Evolutionary conservation across 2,113 vertebrate species (phyloP).

Genomic region (Picathartes gymnocephalus): DNA sequence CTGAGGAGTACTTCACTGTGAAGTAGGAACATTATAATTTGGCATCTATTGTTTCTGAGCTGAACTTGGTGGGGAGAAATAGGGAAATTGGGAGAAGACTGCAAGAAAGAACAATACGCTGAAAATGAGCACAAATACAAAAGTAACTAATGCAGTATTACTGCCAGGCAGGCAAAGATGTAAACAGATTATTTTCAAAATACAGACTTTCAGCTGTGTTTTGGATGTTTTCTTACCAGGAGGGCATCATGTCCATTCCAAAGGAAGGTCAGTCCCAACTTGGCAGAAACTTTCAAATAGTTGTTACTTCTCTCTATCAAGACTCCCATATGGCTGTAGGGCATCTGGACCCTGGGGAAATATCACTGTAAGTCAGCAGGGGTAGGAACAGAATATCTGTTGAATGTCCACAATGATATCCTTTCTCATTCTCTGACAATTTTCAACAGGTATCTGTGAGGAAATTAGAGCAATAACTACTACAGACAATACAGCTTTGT

Average conservation of each 20-base stretch:
- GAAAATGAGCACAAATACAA: background rate
- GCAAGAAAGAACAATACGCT: background rate
- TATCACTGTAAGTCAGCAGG: background rate
- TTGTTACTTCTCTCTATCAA: slow-evolving; percentile 69
- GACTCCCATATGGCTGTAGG: slow-evolving; percentile 77
- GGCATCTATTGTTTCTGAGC: background rate
- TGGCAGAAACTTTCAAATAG: slow-evolving; percentile 76
- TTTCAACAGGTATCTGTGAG: background rate
- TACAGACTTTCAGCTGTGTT: background rate
- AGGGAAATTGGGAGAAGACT: background rate
- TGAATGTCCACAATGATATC: background rate
- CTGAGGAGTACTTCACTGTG: background rate
- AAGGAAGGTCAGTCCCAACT: slow-evolving; percentile 76
- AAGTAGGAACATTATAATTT: background rate
- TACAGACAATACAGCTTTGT: background rate
- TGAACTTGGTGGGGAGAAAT: background rate
- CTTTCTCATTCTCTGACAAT: background rate
- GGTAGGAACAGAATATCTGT: background rate
- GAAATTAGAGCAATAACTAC: background rate
- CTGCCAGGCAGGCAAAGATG: background rate
- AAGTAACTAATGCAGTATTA: background rate
- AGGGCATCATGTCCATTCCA: slow-evolving; percentile 82
- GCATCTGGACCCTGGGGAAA: slow-evolving; percentile 72
- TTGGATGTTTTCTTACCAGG: slow-evolving; percentile 64
- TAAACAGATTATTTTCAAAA: background rate